Base-by-base conservation (phyloP, 2,888 invertebrate species). In the Anorthoa munda region DNA sequence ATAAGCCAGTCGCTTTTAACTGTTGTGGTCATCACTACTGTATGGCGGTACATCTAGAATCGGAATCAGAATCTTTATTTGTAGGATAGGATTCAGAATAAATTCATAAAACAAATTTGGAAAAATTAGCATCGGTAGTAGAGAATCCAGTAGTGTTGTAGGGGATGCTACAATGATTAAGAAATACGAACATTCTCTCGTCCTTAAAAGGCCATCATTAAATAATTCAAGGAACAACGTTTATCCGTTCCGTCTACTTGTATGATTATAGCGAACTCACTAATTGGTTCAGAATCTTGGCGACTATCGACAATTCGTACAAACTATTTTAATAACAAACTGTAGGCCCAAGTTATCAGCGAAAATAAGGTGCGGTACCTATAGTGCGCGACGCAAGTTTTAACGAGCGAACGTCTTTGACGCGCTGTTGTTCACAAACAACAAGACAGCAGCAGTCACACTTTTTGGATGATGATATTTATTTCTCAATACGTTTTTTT, bases 341-440 rank as follows among this genome's bases (percentile, higher is more conserved):
- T 66, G n/a, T 23, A 23, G 7, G 53, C 23, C 45, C 23, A 71
- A 81, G 61, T 67, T 68, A 51, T 66, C 63, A 15, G 31, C 61
- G 56, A 23, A 55, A 70, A 61, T 56, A 78, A 79, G 72, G 72
- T 48, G 79, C 66, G 66, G 66, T 61, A 21, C 66, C n/a, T n/a
- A n/a, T n/a, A 53, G 60, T 71, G 82, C 58, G 26, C 66, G 53
- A 21, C 23, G 11, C 48, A 81, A 81, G 74, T 81, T 81, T 70
- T 84, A 84, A 84, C 83, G 77, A 85, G 56, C 53, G 21, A 9
- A 17, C 48, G 59, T 60, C 45, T 74, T 23, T 21, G 15, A 13
- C 50, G 26, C 39, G 66, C 53, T 23, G 21, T 66, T 73, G 23
- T 73, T 56, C 26, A 13, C n/a, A 15, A 50, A 70, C 55, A 59